A percentile compares a stretch with the other conserved stretches of the same genome.
These are phyloP conservation scores for Eriocheir sinensis DNA, from an alignment of 1,140 invertebrate genomes.

Conservation along the genomic window DNA sequence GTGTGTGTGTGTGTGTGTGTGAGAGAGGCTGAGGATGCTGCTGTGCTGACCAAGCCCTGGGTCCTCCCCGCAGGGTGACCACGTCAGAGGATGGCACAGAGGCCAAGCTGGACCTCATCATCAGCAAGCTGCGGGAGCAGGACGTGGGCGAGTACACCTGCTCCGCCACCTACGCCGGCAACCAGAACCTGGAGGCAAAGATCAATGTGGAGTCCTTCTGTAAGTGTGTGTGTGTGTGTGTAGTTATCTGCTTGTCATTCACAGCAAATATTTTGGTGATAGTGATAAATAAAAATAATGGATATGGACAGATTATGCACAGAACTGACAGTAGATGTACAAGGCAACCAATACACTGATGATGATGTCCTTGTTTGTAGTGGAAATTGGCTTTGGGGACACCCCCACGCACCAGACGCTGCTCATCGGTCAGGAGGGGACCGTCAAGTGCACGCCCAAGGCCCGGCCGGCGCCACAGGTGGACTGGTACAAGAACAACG, in stretches of 20 bases:
- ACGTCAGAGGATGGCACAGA: conserved; percentile 70
- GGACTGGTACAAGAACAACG: conserved; percentile 92
- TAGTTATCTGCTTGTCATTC: too few relatives aligned
- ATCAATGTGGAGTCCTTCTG: conserved; percentile 68
- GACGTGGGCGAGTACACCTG: conserved; percentile 93
- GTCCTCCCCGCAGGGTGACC: conserved; percentile 48
- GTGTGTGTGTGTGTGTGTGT: background rate
- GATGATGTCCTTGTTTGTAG: conserved; percentile 83
- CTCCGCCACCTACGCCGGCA: conserved; percentile 88
- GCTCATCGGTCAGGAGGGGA: conserved; percentile 88
- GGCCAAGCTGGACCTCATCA: conserved; percentile 87
- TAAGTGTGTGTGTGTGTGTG: conserved; percentile 59
- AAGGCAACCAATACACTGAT: background rate
- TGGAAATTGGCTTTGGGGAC: conserved; percentile 91
- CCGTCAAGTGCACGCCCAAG: conserved; percentile 91
- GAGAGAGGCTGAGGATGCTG: too few relatives aligned
- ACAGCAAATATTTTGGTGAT: too few relatives aligned
- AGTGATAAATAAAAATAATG: too few relatives aligned
- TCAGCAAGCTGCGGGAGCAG: conserved; percentile 88
- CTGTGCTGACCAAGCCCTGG: background rate
- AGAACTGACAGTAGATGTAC: too few relatives aligned
- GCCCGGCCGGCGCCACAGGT: conserved; percentile 92
- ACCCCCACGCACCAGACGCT: conserved; percentile 92
- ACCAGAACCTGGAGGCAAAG: conserved; percentile 74
- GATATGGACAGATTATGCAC: too few relatives aligned